Evolutionary conservation across 2,888 invertebrate genomes (phyloP).

Genomic region (Napeogenes sylphis): DNA sequence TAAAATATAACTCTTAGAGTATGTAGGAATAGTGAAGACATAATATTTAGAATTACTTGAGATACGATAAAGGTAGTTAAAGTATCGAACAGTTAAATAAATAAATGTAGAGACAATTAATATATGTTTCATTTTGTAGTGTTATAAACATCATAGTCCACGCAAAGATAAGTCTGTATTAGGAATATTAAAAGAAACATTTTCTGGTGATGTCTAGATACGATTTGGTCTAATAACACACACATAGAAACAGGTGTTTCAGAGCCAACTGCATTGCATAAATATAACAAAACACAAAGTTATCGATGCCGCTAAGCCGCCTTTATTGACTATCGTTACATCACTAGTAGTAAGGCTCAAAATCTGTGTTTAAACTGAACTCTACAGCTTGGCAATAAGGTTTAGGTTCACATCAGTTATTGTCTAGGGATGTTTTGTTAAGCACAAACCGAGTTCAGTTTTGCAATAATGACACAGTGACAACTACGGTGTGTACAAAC

Average conservation of each 20-base stretch:
- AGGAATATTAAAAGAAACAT: too few relatives aligned
- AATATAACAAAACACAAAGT: constrained; percentile 71
- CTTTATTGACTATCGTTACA: constrained; percentile 63
- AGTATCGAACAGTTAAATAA: background rate
- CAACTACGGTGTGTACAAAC: constrained; percentile 53
- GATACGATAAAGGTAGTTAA: background rate
- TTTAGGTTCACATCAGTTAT: constrained; percentile 28
- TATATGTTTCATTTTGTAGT: too few relatives aligned
- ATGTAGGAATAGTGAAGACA: constrained; percentile 7
- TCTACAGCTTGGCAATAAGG: constrained; percentile 32
- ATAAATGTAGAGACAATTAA: too few relatives aligned
- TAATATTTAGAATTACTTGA: constrained; percentile 2
- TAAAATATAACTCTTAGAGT: constrained; percentile 17
- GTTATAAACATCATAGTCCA: too few relatives aligned
- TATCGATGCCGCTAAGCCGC: constrained; percentile 72
- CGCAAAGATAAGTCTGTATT: too few relatives aligned
- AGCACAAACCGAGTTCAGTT: constrained; percentile 49
- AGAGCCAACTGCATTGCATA: constrained; percentile 64
- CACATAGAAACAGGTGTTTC: constrained; percentile 55
- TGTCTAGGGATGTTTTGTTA: constrained; percentile 40
- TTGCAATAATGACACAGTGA: constrained; percentile 65
- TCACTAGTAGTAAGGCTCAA: constrained; percentile 51
- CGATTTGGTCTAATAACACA: constrained; percentile 28
- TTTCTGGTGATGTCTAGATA: constrained; percentile 10
- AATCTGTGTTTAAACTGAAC: constrained; percentile 35